Evolutionary conservation across 2,113 vertebrate genomes (phyloP).

Genomic region (Nothoprocta perdicaria): DNA sequence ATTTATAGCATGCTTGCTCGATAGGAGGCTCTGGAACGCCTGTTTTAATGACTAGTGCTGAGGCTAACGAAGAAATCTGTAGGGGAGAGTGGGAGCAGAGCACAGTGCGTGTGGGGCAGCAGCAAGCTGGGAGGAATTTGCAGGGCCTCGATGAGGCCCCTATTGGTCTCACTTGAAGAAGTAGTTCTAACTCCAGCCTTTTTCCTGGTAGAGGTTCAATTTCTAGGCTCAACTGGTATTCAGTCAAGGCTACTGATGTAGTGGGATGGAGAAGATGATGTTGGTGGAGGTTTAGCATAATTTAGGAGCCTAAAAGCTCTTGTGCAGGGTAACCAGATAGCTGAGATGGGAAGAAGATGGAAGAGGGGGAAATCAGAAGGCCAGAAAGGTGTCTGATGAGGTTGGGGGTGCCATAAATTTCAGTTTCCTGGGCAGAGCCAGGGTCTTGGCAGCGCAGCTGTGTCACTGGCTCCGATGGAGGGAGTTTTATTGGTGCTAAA

Average conservation of each 20-base stretch:
- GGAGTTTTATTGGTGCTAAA: background rate
- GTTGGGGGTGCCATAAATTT: fast-evolving
- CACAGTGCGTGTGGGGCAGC: background rate
- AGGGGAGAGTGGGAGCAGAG: background rate
- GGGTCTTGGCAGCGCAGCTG: background rate
- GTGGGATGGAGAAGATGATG: background rate
- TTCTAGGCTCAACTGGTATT: background rate
- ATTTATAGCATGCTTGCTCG: background rate
- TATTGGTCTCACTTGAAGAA: background rate
- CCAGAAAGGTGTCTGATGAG: background rate
- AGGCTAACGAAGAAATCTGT: background rate
- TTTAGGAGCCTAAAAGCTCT: background rate
- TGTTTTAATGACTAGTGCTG: background rate
- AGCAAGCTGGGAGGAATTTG: background rate
- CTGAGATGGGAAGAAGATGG: no score
- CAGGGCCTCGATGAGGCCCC: background rate
- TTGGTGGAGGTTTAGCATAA: background rate
- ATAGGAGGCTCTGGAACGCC: background rate
- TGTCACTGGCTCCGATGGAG: background rate
- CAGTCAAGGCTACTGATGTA: background rate
- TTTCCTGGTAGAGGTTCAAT: background rate
- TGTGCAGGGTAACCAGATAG: background rate
- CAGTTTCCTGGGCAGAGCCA: background rate
- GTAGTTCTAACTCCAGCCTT: background rate
- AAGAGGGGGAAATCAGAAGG: background rate